Base-by-base conservation (phyloP, 2,888 invertebrate species). In the Eucera pruinosa region DNA sequence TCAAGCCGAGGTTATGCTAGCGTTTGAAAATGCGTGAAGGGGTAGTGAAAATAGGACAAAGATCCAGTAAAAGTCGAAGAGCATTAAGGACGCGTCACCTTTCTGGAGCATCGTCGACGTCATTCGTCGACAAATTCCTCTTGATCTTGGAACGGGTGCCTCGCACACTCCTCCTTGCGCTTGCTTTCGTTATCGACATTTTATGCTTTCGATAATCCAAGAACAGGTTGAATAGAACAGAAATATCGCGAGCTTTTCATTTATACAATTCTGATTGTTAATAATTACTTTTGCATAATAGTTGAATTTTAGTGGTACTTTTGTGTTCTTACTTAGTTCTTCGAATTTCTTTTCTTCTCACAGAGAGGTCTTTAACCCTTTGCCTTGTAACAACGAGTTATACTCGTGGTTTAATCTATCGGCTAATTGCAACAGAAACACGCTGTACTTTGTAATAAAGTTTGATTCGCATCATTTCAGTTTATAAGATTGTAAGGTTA, bases 1-100 rank as follows among this genome's bases (percentile, higher is more conserved):
- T 48, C 23, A 7, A 36, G 27, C 36, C 20, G 36, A 23, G 43
- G 55, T 70, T 69, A 60, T 36, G 54, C 41, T 47, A 36, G 43
- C 60, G 48, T 58, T 77, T 58, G 43, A 27, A 64, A 57, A 60
- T 70, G 61, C 58, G 58, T 5, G 52, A 43, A 27, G 18, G 57
- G 36, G n/a, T 27, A 45, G 20, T 11, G 62, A 57, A 62, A 74
- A 45, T 58, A 18, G 64, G 50, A 73, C 74, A 64, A 72, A 72
- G 64, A 73, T 58, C 50, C 23, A 13, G 41, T 39, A 58, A 77
- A 67, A 52, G 48, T 74, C 76, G 62, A 61, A 47, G 27, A 62
- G 57, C 39, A 52, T 74, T 52, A 48, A 70, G 57, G 57, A 27
- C 36, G 1, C 43, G 64, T 52, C 50, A 50, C 27, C 27, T 36